Percentiles rank a stretch among this genome's conserved stretches.
Evolutionary conservation across 2,888 invertebrate species (phyloP).

Genomic region (Drosophila prolongata): DNA sequence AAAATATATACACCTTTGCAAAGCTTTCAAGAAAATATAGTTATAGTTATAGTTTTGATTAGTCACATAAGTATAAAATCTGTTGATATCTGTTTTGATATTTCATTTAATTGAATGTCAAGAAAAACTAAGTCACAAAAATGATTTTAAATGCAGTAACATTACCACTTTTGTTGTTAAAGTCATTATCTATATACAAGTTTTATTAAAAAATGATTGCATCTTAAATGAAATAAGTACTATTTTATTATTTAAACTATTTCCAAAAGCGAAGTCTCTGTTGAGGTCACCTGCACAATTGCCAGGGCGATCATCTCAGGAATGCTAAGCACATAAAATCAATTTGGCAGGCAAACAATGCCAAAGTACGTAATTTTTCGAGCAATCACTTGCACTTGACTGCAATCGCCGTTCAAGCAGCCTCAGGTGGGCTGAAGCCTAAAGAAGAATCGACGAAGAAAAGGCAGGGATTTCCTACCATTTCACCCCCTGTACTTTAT

Average conservation of each 20-base stretch:
- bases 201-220: too few species aligned
- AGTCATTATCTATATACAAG: too few species aligned
- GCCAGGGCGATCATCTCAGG: constrained; percentile 5
- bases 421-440: constrained; percentile 29
- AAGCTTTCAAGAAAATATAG: too few species aligned
- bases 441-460: constrained; percentile 2
- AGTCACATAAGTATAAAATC: too few species aligned
- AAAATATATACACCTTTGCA: too few species aligned
- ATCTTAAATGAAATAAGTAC: too few species aligned
- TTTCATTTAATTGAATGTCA: too few species aligned
- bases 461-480: constrained; percentile 16
- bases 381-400: constrained; percentile 52
- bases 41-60: too few species aligned
- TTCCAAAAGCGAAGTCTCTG: neutral
- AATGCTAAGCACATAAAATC: constrained; percentile 32
- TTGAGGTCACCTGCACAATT: neutral
- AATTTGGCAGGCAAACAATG: constrained; percentile 41
- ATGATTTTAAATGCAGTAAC: too few species aligned
- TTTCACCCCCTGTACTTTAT: neutral
- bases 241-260: neutral
- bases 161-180: too few species aligned
- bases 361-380: constrained; percentile 44
- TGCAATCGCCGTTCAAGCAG: constrained; percentile 37
- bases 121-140: too few species aligned
- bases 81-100: too few species aligned